A percentile compares a stretch with the other conserved stretches of the same genome.
These are phyloP conservation scores for Bradypus variegatus DNA, from an alignment of 2,797 vertebrate species.

Conservation along the genomic window DNA sequence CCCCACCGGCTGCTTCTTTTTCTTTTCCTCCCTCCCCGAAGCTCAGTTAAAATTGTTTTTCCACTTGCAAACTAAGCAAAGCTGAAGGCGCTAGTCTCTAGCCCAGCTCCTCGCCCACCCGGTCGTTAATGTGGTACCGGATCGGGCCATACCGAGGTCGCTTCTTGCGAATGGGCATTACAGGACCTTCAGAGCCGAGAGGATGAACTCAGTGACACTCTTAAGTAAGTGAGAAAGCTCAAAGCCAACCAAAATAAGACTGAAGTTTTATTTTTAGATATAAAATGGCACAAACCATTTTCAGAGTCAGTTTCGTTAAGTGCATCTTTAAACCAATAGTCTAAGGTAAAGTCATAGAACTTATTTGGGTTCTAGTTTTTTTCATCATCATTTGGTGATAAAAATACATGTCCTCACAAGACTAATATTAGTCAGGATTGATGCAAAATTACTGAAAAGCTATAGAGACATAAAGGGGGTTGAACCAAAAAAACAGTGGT, in stretches of 20 bases:
- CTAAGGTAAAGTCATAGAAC: background rate
- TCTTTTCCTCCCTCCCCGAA: background rate
- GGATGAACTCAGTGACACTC: background rate
- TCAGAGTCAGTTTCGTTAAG: background rate
- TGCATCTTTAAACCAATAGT: background rate
- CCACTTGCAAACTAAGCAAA: background rate
- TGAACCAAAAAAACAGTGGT: background rate
- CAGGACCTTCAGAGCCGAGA: background rate
- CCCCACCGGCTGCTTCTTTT: background rate
- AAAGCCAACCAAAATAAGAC: background rate
- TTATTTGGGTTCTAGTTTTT: background rate
- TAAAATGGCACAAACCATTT: background rate
- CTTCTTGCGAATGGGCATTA: background rate
- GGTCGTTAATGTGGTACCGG: background rate
- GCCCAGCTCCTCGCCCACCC: background rate
- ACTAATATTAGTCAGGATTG: background rate
- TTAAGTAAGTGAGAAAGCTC: background rate
- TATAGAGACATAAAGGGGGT: background rate
- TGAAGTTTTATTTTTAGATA: background rate
- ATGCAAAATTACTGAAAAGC: background rate
- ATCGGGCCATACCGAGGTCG: background rate
- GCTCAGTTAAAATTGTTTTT: background rate
- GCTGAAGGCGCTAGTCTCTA: background rate
- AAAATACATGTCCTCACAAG: background rate
- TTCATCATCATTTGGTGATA: background rate